Percentiles rank a stretch among this genome's conserved stretches.
Evolutionary conservation across 2,797 vertebrate genomes (phyloP).

Genomic region (Silurus aristotelis): DNA sequence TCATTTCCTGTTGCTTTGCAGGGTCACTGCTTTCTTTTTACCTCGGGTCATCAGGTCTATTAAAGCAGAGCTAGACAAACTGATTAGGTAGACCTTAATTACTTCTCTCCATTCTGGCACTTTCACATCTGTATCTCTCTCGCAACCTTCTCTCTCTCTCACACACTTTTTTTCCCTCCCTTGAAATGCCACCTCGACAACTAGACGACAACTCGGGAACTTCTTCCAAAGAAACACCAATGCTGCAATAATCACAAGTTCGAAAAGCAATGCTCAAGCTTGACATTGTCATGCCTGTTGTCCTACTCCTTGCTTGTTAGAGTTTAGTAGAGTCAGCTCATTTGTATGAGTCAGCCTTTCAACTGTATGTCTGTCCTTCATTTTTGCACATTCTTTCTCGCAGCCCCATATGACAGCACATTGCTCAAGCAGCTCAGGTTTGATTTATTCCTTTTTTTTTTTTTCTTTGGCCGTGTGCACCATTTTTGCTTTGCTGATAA

Average conservation of each 20-base stretch:
- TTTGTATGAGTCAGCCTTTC: slow-evolving; percentile 39
- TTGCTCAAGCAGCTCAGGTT: slow-evolving; percentile 13
- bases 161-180: not conserved
- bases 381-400: not conserved
- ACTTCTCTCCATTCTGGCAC: slow-evolving; percentile 44
- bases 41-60: slow-evolving; percentile 56
- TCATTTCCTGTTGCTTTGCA: slow-evolving; percentile 64
- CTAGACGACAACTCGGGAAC: not conserved
- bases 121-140: slow-evolving; percentile 30
- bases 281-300: slow-evolving; percentile 20
- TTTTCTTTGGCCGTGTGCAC: not conserved
- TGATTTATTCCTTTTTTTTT: not conserved
- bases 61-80: slow-evolving; percentile 54
- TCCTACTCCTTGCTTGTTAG: slow-evolving; percentile 18
- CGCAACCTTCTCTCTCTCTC: not conserved
- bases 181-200: slow-evolving; percentile 3
- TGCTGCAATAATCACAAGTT: slow-evolving; percentile 28
- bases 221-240: slow-evolving; percentile 16
- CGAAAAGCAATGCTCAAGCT: not conserved
- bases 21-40: slow-evolving; percentile 59
- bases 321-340: slow-evolving; percentile 23
- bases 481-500: not conserved
- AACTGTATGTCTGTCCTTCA: slow-evolving; percentile 20
- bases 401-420: slow-evolving; percentile 10
- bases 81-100: slow-evolving; percentile 59